Evolutionary conservation across 2,888 invertebrate genomes (phyloP), one percentile per base, ranked within the genome.

Genomic region (Adineta ricciae): DNA sequence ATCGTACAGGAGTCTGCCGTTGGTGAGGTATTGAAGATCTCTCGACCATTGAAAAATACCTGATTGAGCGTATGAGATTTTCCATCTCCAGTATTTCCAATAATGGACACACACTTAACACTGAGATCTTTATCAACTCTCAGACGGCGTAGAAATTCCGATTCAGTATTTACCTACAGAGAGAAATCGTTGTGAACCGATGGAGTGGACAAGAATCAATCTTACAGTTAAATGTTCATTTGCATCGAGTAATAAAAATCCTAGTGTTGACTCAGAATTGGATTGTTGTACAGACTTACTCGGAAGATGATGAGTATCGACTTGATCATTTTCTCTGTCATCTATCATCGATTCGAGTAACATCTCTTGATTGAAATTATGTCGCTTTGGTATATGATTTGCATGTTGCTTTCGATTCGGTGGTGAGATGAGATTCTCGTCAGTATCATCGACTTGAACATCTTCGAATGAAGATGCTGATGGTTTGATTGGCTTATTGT

Each of bases 71-170:
- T 94, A 88, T 93, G 92, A 7, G 94, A 94, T 90, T 95, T 95
- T 2, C 94, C 95, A 90, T 94, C 94, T 0, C 94, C 94, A 0
- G 94, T 94, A 88, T 94, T 95, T 4, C 95, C 95, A 91, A 95
- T 94, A 88, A 95, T 94, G 24, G 94, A 94, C 0, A 95, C 93
- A 27, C 94, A 94, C 91, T 94, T 94, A 24, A 94, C 93, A 46
- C 73, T 84, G n/a, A 82, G 46, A 50, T 84, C 85, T 64, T 64
- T n/a, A 8, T 64, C 56, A 64, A 2, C 5, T 64, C 24, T n/a
- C 14, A 64, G 14, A 27, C 27, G n/a, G 27, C 56, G 56, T 64
- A 64, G 27, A 64, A 64, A 64, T 27, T 64, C 56, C 27, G n/a
- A 2, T 64, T 64, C 56, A 64, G 4, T 64, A 27, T 64, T 50